These are phyloP conservation scores for Chrysina gloriosa DNA, from an alignment of 2,888 invertebrate species.

Conservation along the genomic window DNA sequence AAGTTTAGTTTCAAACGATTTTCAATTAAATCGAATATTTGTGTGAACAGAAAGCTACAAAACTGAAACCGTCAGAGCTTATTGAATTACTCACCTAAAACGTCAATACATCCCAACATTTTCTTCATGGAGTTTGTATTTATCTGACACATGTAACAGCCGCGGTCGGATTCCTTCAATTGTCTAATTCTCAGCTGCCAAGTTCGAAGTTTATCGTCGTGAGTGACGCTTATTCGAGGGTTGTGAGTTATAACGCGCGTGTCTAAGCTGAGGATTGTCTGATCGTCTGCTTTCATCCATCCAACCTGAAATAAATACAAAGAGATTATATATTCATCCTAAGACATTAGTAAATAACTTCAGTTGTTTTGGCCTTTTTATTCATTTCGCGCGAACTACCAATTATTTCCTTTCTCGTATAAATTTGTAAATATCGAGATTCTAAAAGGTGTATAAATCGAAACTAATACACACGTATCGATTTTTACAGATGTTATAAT, in stretches of 20 bases:
- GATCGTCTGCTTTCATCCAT: constrained; percentile 81
- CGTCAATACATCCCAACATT: constrained; percentile 81
- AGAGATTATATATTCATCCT: too few relatives aligned
- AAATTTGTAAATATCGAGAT: too few relatives aligned
- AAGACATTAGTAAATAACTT: too few relatives aligned
- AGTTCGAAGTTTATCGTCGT: constrained; percentile 77
- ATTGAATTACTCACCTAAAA: constrained; percentile 71
- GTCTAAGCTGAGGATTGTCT: constrained; percentile 79
- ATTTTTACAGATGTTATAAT: too few relatives aligned
- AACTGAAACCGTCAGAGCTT: not conserved
- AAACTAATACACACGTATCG: too few relatives aligned
- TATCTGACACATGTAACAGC: constrained; percentile 85
- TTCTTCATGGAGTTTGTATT: constrained; percentile 83
- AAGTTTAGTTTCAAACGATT: too few relatives aligned
- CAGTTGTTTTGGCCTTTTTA: too few relatives aligned
- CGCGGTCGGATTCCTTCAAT: constrained; percentile 78
- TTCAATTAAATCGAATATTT: too few relatives aligned
- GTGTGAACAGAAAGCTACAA: too few relatives aligned
- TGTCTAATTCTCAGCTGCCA: constrained; percentile 82
- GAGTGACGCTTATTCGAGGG: constrained; percentile 75
- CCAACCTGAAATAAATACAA: constrained; percentile 71
- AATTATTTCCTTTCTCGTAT: too few relatives aligned
- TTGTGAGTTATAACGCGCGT: constrained; percentile 82
- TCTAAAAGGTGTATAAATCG: too few relatives aligned
- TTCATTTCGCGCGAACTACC: too few relatives aligned